Conservation (phyloP, 2,888 invertebrate species). For the Muschampia plurimacula region DNA sequence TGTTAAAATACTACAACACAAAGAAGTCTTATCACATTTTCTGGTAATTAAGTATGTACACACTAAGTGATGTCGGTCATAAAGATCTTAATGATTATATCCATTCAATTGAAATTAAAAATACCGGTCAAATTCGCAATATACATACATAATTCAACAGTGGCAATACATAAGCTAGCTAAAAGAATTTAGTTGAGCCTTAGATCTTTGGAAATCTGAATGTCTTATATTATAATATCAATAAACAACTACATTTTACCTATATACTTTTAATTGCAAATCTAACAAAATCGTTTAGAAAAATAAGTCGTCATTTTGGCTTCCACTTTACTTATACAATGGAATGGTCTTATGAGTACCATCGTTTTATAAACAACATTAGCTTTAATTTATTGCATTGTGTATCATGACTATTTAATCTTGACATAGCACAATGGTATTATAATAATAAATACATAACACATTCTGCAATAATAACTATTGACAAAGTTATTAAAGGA, state of each 20-base stretch:
- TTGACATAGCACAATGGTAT: slow-evolving; percentile 1
- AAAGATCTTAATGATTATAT: slow-evolving; percentile 39
- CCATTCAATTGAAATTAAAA: slow-evolving; percentile 37
- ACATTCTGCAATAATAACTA: not conserved
- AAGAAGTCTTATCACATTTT: slow-evolving; percentile 66
- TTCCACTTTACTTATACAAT: slow-evolving; percentile 78
- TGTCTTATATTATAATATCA: slow-evolving; percentile 76
- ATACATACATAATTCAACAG: slow-evolving; percentile 53
- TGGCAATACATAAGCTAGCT: slow-evolving; percentile 66
- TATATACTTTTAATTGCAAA: slow-evolving; percentile 75
- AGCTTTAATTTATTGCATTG: slow-evolving; percentile 20
- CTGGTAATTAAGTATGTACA: slow-evolving; percentile 60
- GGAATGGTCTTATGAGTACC: slow-evolving; percentile 83
- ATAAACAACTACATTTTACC: slow-evolving; percentile 79
- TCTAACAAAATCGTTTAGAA: slow-evolving; percentile 84
- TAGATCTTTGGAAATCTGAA: slow-evolving; percentile 83
- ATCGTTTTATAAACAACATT: slow-evolving; percentile 50
- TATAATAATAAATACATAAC: not conserved
- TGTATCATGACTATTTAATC: slow-evolving; percentile 1
- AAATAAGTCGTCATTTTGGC: slow-evolving; percentile 85
- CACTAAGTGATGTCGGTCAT: slow-evolving; percentile 48
- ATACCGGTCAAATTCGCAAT: slow-evolving; percentile 45
- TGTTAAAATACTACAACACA: slow-evolving; percentile 54
- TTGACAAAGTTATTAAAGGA: not conserved
- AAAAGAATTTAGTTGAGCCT: slow-evolving; percentile 80